Percentiles rank a stretch among this genome's conserved stretches.
Evolutionary conservation across 2,888 invertebrate species (phyloP).

Genomic region (Pocota personata): DNA sequence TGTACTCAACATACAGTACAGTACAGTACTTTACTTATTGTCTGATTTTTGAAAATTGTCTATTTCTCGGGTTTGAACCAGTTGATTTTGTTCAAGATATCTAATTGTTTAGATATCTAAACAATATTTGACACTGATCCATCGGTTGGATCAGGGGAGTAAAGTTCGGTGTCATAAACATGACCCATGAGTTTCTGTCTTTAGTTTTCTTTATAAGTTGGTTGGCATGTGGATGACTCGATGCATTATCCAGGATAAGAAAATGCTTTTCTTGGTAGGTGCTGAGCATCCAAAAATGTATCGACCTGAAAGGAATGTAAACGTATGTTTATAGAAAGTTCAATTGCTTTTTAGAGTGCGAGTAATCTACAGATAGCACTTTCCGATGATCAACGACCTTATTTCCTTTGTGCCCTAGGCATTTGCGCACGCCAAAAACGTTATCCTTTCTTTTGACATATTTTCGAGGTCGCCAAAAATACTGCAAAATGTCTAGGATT

Average conservation of each 20-base stretch:
- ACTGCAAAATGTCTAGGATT: no score
- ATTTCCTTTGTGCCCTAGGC: not conserved
- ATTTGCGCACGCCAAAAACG: not conserved
- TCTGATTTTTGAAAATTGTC: no score
- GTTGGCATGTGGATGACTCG: not conserved
- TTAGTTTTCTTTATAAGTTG: conserved; percentile 2
- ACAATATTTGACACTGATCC: no score
- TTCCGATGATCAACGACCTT: conserved; percentile 11
- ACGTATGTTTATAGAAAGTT: not conserved
- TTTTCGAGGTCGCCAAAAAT: no score
- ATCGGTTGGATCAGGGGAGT: conserved; percentile 50
- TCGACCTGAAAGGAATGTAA: not conserved
- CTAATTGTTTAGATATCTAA: no score
- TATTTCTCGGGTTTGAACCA: no score
- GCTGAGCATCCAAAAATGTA: not conserved
- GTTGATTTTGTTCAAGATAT: no score
- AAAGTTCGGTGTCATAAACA: conserved; percentile 9
- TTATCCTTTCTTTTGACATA: not conserved
- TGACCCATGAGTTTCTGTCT: not conserved
- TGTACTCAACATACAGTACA: no score
- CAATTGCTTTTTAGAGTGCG: conserved; percentile 11
- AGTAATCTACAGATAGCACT: conserved; percentile 23
- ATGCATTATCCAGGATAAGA: not conserved
- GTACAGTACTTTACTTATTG: no score
- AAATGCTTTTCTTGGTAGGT: not conserved